These are phyloP conservation scores for Drosophila anomelani DNA, from an alignment of 2,888 invertebrate genomes.

Conservation along the genomic window DNA sequence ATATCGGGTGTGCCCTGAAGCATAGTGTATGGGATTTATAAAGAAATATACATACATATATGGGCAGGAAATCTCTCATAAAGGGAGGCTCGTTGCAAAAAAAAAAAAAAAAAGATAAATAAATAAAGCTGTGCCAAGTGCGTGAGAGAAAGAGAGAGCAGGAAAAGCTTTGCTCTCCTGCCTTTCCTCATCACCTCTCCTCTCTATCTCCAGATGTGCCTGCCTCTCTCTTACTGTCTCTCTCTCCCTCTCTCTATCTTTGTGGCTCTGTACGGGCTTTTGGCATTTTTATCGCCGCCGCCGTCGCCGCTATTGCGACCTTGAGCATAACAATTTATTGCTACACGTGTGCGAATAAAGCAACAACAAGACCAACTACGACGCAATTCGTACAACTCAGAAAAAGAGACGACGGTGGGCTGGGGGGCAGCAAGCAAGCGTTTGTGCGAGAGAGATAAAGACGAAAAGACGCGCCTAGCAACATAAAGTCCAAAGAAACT, in stretches of 20 bases:
- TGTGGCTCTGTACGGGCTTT: slow-evolving; percentile 29
- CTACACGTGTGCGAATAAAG: slow-evolving; percentile 82
- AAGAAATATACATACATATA: neutral
- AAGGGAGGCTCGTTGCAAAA: slow-evolving; percentile 70
- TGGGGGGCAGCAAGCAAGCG: slow-evolving; percentile 1
- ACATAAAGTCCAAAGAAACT: slow-evolving; percentile 38
- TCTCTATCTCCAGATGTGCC: slow-evolving; percentile 5
- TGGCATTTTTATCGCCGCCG: slow-evolving; percentile 40
- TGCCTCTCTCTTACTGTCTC: neutral
- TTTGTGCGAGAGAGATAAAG: slow-evolving; percentile 1
- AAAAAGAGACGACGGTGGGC: slow-evolving; percentile 4
- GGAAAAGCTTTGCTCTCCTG: slow-evolving; percentile 16
- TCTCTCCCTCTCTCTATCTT: neutral
- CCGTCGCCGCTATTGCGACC: slow-evolving; percentile 65
- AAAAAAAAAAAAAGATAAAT: slow-evolving; percentile 28
- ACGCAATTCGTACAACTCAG: slow-evolving; percentile 24
- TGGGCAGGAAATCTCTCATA: slow-evolving; percentile 53
- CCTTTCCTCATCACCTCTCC: neutral
- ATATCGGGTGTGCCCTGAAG: neutral
- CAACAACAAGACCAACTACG: slow-evolving; percentile 46
- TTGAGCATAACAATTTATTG: slow-evolving; percentile 83
- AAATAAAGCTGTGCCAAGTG: slow-evolving; percentile 42
- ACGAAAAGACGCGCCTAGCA: slow-evolving; percentile 63
- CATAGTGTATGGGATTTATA: neutral
- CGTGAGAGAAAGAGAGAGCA: slow-evolving; percentile 21